A percentile compares a stretch with the other conserved stretches of the same genome.
Conservation (phyloP, 2,888 invertebrate genomes). For the Phyllotreta striolata region DNA sequence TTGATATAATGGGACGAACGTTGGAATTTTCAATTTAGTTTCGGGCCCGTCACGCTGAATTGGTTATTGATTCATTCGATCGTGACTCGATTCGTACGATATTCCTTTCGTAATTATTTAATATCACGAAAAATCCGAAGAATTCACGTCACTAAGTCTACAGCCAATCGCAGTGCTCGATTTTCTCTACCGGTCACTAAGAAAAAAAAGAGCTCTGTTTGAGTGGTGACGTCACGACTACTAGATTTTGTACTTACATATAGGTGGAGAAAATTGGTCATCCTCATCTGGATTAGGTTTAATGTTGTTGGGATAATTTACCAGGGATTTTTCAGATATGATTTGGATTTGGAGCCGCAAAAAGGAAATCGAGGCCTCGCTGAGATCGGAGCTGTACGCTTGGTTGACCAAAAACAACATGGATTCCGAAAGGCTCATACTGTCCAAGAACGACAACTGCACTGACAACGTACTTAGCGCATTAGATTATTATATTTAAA, state of each 20-base stretch:
- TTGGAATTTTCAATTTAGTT: slow-evolving; percentile 12
- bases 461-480: slow-evolving; percentile 38
- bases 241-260: not conserved
- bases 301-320: not conserved
- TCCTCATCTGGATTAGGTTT: not conserved
- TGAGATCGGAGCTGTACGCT: slow-evolving; percentile 72
- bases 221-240: not conserved
- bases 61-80: slow-evolving; percentile 7
- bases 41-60: slow-evolving; percentile 4
- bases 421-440: slow-evolving; percentile 74
- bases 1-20: slow-evolving; percentile 1
- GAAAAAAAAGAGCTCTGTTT: not conserved
- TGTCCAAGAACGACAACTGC: slow-evolving; percentile 76
- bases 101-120: not conserved
- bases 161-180: no score
- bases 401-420: slow-evolving; percentile 67
- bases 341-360: slow-evolving; percentile 76
- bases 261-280: not conserved
- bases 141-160: no score
- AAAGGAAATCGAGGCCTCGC: slow-evolving; percentile 70
- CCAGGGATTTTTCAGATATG: slow-evolving; percentile 64
- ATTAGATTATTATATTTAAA: slow-evolving; percentile 12
- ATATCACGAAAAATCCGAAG: not conserved
- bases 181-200: no score
- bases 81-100: slow-evolving; percentile 7